Conservation (phyloP, 2,888 invertebrate species). For the Chelonus formosanus region DNA sequence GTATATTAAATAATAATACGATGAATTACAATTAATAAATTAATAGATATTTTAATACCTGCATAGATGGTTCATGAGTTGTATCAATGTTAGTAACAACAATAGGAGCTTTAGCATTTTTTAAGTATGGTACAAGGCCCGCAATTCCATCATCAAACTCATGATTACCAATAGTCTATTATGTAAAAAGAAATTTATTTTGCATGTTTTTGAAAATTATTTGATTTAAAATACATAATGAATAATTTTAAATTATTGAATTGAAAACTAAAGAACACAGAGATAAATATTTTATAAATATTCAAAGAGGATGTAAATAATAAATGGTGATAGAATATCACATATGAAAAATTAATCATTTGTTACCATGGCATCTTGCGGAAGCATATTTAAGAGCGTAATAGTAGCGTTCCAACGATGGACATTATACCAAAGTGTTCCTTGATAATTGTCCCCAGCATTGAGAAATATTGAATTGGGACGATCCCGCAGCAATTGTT, state of each 20-base stretch:
- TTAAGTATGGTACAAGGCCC: constrained; percentile 77
- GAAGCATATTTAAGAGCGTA: constrained; percentile 77
- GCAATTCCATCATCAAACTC: constrained; percentile 83
- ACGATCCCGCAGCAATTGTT: constrained; percentile 65
- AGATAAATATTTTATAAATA: too few relatives aligned
- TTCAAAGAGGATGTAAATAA: too few relatives aligned
- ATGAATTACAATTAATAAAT: too few relatives aligned
- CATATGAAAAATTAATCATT: too few relatives aligned
- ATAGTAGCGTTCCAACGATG: constrained; percentile 80
- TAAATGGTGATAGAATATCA: too few relatives aligned
- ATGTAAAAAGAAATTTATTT: constrained; percentile 22
- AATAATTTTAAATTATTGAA: too few relatives aligned
- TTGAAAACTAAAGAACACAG: too few relatives aligned
- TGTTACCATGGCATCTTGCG: constrained; percentile 79
- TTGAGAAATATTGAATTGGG: constrained; percentile 76
- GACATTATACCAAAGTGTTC: constrained; percentile 83
- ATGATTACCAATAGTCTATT: constrained; percentile 84
- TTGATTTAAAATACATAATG: too few relatives aligned
- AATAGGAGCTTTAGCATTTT: constrained; percentile 72
- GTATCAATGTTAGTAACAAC: constrained; percentile 81
- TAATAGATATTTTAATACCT: constrained; percentile 39
- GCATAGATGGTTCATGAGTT: constrained; percentile 71
- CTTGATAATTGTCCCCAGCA: constrained; percentile 86
- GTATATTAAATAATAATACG: too few relatives aligned
- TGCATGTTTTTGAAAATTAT: too few relatives aligned